Conservation (phyloP, 2,113 vertebrate genomes). For the Xerus inauris region DNA sequence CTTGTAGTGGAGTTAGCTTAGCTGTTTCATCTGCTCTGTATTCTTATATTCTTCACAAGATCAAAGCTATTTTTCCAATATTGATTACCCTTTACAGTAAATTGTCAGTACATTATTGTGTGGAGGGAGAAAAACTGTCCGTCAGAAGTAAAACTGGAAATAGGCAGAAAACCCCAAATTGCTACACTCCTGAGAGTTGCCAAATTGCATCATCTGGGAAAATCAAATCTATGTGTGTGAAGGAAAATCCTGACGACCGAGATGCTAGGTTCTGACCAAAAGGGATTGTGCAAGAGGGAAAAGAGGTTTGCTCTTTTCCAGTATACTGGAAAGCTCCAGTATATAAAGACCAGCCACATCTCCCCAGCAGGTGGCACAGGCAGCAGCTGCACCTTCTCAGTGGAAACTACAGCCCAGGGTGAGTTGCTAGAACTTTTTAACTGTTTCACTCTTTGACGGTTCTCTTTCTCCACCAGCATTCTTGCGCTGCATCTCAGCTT, state of each 20-base stretch:
- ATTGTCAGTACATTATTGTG: not conserved
- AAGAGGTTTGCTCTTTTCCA: not conserved
- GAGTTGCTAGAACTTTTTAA: not conserved
- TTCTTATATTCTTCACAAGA: not conserved
- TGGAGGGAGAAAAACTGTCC: not conserved
- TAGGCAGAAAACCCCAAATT: not conserved
- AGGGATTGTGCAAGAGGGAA: not conserved
- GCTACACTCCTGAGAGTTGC: not conserved
- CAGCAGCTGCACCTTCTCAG: not conserved
- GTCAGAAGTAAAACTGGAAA: not conserved
- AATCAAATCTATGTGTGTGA: not conserved
- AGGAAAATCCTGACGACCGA: not conserved
- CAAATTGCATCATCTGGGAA: constrained; percentile 10
- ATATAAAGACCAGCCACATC: not conserved
- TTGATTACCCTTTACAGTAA: not conserved
- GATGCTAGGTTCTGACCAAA: not conserved
- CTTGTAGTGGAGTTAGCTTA: not conserved
- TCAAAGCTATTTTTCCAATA: not conserved
- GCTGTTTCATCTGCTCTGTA: not conserved
- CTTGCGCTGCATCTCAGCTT: not conserved
- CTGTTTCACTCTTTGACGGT: not conserved
- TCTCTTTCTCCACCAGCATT: not conserved
- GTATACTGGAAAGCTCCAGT: not conserved
- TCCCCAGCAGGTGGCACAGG: not conserved
- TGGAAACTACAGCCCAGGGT: not conserved